Evolutionary conservation across 2,797 vertebrate species (phyloP).

Genomic region (Poecilia gillii): DNA sequence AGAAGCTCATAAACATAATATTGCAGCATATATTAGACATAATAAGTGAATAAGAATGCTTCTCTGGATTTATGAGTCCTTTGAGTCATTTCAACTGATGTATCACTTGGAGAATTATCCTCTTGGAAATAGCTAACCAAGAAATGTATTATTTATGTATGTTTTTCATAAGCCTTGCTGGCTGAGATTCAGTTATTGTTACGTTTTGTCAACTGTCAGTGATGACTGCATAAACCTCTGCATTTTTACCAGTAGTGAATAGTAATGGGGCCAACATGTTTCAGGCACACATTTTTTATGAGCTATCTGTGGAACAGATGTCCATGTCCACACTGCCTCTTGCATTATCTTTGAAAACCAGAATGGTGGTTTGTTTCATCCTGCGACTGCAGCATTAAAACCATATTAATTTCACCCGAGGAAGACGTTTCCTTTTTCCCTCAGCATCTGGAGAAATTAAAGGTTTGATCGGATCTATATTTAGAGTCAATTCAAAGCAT

Average conservation of each 20-base stretch:
- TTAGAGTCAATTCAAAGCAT: conserved; percentile 27
- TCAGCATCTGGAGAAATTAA: conserved; percentile 26
- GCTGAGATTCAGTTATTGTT: conserved; percentile 15
- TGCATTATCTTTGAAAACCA: not conserved
- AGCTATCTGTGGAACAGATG: not conserved
- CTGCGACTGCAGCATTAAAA: not conserved
- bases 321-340: not conserved
- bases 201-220: conserved; percentile 22
- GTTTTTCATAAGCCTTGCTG: conserved; percentile 24
- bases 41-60: conserved; percentile 14
- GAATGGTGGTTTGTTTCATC: not conserved
- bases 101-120: conserved; percentile 17
- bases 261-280: not conserved
- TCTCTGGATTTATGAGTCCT: conserved; percentile 22
- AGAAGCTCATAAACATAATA: conserved; percentile 8
- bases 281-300: no score
- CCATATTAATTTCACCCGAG: conserved; percentile 6
- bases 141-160: conserved; percentile 34
- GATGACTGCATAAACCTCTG: conserved; percentile 21
- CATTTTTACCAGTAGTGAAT: not conserved
- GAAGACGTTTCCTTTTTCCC: conserved; percentile 11
- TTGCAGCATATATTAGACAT: conserved; percentile 7
- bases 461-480: conserved; percentile 39
- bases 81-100: conserved; percentile 26
- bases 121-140: conserved; percentile 16